phyloP scores from a whole-genome alignment of 1,140 invertebrate species.

The Lepidurus arcticus region DNA sequence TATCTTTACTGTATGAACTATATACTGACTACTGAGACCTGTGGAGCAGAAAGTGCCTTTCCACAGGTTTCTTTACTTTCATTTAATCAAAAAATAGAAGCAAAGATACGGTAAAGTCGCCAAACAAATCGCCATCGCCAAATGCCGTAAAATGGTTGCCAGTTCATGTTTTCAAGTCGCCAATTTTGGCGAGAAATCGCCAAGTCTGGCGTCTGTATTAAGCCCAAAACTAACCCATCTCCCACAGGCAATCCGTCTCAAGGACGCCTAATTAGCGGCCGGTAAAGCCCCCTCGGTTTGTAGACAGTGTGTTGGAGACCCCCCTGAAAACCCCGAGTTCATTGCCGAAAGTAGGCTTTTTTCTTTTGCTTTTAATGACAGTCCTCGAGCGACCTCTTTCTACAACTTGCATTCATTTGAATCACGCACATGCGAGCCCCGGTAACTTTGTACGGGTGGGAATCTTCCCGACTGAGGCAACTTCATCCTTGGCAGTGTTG shows the following conservation, averaged over 20 bases:
- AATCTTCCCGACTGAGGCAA: background rate
- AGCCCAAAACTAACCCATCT: background rate
- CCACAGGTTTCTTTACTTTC: no score
- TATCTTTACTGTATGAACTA: no score
- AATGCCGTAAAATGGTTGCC: no score
- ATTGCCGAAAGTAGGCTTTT: background rate
- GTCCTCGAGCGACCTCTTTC: background rate
- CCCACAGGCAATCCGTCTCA: slow-evolving; percentile 13
- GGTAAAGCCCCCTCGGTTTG: background rate
- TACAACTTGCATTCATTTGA: background rate
- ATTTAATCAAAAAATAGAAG: no score
- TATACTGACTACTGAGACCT: no score
- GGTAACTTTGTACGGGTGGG: slow-evolving; percentile 20
- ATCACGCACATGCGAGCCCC: background rate
- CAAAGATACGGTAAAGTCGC: no score
- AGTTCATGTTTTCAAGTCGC: no score
- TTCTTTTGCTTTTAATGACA: background rate
- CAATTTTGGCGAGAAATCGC: no score
- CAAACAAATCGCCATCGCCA: no score
- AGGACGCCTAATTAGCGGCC: background rate
- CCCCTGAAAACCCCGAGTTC: background rate
- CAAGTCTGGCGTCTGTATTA: background rate
- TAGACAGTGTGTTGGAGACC: no score
- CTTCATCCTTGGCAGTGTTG: background rate
- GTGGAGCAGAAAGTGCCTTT: no score